phyloP scores from a whole-genome alignment of 2,797 vertebrate genomes.

The Gastrophryne carolinensis region DNA sequence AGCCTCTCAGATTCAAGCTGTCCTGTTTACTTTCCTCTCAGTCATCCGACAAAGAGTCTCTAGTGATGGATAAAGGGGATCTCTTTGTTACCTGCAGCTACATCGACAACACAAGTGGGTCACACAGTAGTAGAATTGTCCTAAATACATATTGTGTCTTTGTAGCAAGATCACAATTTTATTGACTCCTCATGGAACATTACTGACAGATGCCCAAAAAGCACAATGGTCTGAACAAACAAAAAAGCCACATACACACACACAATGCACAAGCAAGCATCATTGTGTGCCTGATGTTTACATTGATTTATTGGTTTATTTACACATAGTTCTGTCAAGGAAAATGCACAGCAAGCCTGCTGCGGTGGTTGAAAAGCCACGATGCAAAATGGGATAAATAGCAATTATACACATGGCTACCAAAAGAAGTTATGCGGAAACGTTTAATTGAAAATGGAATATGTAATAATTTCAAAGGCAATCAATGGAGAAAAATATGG shows the following conservation, averaged over 20 bases:
- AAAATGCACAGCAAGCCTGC: not conserved
- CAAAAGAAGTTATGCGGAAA: not conserved
- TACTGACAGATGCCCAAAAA: conserved; percentile 30
- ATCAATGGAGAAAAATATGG: not conserved
- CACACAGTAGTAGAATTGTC: conserved; percentile 38
- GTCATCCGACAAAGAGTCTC: conserved; percentile 12
- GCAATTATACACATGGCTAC: conserved; percentile 12
- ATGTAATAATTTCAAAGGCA: not conserved
- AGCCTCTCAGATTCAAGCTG: conserved; percentile 16
- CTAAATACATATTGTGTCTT: conserved; percentile 18
- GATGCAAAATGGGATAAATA: not conserved
- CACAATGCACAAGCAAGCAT: not conserved
- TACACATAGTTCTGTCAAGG: conserved; percentile 3
- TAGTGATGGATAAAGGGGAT: conserved; percentile 30
- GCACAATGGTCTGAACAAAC: conserved; percentile 26
- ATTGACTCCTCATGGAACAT: conserved; percentile 41
- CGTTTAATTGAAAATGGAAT: not conserved
- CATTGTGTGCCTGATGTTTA: conserved; percentile 22
- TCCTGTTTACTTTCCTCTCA: conserved; percentile 14
- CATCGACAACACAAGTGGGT: conserved; percentile 30
- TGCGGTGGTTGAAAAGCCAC: not conserved
- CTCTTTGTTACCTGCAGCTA: conserved; percentile 43
- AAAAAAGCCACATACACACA: not conserved
- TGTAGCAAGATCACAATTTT: conserved; percentile 34
- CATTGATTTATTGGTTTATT: conserved; percentile 21